Conservation (phyloP, 2,113 vertebrate species). For the Climacteris rufus region DNA sequence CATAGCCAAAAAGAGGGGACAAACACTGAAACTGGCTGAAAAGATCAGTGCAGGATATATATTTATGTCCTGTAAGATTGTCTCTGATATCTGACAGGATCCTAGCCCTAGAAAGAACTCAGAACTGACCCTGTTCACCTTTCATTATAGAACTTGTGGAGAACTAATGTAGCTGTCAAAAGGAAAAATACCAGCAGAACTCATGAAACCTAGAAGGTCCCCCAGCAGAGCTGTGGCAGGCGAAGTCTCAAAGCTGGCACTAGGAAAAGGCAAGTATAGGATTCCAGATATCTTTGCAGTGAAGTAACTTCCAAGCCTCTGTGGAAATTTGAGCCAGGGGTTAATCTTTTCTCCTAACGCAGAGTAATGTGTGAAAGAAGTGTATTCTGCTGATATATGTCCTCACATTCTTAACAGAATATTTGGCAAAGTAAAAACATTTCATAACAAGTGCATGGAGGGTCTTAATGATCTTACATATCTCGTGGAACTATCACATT, state of each 20-base stretch:
- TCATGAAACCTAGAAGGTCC: background rate
- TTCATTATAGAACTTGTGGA: background rate
- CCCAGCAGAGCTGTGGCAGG: fast-evolving
- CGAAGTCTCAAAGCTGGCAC: background rate
- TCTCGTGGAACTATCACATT: background rate
- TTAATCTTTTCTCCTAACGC: background rate
- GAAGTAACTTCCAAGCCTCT: background rate
- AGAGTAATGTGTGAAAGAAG: background rate
- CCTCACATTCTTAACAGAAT: background rate
- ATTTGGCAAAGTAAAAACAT: background rate
- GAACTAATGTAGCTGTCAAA: background rate
- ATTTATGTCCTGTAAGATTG: background rate
- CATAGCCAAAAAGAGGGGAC: background rate
- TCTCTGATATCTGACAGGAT: background rate
- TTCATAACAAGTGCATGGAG: background rate
- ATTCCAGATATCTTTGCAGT: background rate
- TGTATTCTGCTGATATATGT: background rate
- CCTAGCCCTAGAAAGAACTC: background rate
- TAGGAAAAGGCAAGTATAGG: background rate
- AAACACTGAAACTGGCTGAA: background rate
- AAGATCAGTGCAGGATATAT: background rate
- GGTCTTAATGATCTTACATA: background rate
- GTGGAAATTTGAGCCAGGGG: background rate
- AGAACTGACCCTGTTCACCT: background rate
- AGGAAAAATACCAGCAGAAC: background rate